These are phyloP conservation scores for Yponomeuta sedellus DNA, from an alignment of 2,888 invertebrate species.

Conservation along the genomic window DNA sequence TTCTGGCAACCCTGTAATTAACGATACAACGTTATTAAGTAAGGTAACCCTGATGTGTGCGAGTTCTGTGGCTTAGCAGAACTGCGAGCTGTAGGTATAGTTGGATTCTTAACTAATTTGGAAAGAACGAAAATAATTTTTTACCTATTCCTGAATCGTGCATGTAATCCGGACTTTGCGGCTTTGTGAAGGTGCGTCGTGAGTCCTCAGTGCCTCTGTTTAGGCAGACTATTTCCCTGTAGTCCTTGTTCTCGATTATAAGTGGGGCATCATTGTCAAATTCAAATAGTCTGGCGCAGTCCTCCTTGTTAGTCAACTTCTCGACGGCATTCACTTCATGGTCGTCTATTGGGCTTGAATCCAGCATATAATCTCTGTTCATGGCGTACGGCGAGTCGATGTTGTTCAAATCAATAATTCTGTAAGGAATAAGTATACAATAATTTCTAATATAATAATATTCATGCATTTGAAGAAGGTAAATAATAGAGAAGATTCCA, in stretches of 20 bases:
- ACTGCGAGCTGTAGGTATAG: too few relatives aligned
- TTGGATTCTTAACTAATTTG: too few relatives aligned
- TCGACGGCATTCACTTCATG: slow-evolving; percentile 62
- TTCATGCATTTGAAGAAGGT: not conserved
- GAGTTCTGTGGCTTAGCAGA: too few relatives aligned
- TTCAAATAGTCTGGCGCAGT: slow-evolving; percentile 72
- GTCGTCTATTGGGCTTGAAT: slow-evolving; percentile 34
- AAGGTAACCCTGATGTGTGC: too few relatives aligned
- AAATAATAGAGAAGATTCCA: too few relatives aligned
- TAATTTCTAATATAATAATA: slow-evolving; percentile 4
- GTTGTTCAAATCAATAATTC: slow-evolving; percentile 72
- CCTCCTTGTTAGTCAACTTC: slow-evolving; percentile 62
- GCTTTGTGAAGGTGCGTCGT: slow-evolving; percentile 69
- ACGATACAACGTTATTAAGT: not conserved
- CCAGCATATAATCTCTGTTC: slow-evolving; percentile 54
- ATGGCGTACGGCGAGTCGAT: slow-evolving; percentile 61
- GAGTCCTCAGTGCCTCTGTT: slow-evolving; percentile 69
- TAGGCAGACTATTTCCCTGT: slow-evolving; percentile 63
- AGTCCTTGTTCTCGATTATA: slow-evolving; percentile 70
- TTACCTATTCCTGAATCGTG: slow-evolving; percentile 73
- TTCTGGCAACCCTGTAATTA: slow-evolving; percentile 60
- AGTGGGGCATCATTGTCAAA: slow-evolving; percentile 76
- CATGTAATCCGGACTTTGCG: slow-evolving; percentile 73
- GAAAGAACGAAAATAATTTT: not conserved
- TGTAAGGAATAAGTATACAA: slow-evolving; percentile 32